Percentiles rank a stretch among this genome's conserved stretches.
phyloP scores from a whole-genome alignment of 2,888 invertebrate genomes.

The Holacanthella duospinosa region DNA sequence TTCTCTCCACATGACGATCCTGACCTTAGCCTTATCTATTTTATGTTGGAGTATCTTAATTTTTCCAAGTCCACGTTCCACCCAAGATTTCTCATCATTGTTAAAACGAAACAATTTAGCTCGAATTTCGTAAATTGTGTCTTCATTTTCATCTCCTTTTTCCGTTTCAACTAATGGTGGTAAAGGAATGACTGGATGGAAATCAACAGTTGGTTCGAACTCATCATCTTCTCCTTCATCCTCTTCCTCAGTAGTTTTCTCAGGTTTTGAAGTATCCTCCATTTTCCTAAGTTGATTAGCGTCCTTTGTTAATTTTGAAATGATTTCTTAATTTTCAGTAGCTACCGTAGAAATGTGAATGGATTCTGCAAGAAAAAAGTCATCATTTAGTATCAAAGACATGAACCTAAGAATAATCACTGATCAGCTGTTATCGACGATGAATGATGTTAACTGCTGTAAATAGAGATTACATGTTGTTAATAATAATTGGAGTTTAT shows the following conservation, averaged over 20 bases:
- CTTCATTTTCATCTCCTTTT: not conserved
- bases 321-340: too few relatives aligned
- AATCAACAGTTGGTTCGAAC: not conserved
- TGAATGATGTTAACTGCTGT: too few relatives aligned
- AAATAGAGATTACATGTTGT: too few relatives aligned
- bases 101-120: not conserved
- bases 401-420: too few relatives aligned
- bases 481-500: too few relatives aligned
- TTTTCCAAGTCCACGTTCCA: not conserved
- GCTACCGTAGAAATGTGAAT: too few relatives aligned
- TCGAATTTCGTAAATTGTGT: not conserved
- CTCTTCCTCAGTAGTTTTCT: not conserved
- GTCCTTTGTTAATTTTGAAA: too few relatives aligned
- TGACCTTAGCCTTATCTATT: not conserved
- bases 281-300: too few relatives aligned
- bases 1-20: not conserved
- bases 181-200: not conserved
- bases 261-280: too few relatives aligned
- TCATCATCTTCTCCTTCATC: not conserved
- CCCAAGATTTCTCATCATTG: not conserved
- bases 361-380: too few relatives aligned
- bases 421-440: too few relatives aligned
- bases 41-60: not conserved
- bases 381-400: too few relatives aligned
- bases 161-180: not conserved